Evolutionary conservation across 2,888 invertebrate genomes (phyloP), one percentile per base, ranked within the genome.

Genomic region (Stenotaenia linearis): DNA sequence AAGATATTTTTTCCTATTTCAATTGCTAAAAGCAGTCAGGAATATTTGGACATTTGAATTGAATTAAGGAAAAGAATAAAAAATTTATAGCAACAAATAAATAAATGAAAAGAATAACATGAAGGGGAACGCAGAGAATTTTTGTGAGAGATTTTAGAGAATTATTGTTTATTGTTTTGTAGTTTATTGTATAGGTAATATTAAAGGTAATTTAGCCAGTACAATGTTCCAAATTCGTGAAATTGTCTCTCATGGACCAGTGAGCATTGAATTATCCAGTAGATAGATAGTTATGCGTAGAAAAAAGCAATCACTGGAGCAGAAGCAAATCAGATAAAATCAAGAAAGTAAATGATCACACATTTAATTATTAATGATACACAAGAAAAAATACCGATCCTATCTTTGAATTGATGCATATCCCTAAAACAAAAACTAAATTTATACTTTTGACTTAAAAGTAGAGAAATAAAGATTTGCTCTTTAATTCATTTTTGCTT

Each of bases 241-340:
- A 69, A 69, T 69, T 69, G 18, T 69, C 69, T 69, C 25, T 69
- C 69, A 69, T 69, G 69, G 69, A 69, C 69, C 25, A 69, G 25
- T 69, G 69, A 69, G 28, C 69, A 69, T 12, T 69, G 69, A 69
- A 69, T 69, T 69, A 23, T 61, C 61, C 25, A 61, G 61, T 2
- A 5, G n/a, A n/a, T n/a, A n/a, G n/a, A n/a, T n/a, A n/a, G n/a
- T n/a, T n/a, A n/a, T n/a, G n/a, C n/a, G 61, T 61, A 23, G 23
- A 69, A 15, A 69, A 69, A 69, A 10, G 1, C 10, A n/a, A 25
- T 69, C 25, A 69, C 69, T 69, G 28, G 25, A 69, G 69, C 69
- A 69, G 69, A 69, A 69, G 69, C 69, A 12, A 69, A 69, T 69
- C 69, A 69, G 23, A 69, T 69, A 28, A 69, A 69, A 69, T 69